Evolutionary conservation across 1,140 invertebrate genomes (phyloP), one percentile per base, ranked within the genome.

Genomic region (Calliopsis andreniformis): DNA sequence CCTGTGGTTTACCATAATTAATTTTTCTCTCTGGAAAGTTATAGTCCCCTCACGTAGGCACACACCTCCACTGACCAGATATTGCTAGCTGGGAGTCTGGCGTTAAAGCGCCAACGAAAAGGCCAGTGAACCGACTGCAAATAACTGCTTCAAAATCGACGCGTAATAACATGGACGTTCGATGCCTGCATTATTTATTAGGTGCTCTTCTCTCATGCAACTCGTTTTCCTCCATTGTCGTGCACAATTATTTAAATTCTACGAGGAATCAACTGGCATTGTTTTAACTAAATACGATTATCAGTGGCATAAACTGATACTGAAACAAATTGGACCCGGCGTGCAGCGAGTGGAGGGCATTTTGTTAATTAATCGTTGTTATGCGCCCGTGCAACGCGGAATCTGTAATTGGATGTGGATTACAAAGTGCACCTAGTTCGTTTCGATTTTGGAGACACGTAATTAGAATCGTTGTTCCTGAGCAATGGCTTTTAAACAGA

Each of bases 321-420:
- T 1, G 16, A 49, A 8, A 61, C 18, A 35, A 49, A 47, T 47
- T 14, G 16, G 30, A 28, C 6, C 7, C 12, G 20, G 0, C 30
- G 3, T 1, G 1, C 5, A 39, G 32, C 12, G 14, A 5, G 1
- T 23, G 20, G 12, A 28, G 3, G 30, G 35, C 25, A 25, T 49
- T n/a, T 71, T 59, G 30, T 62, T 49, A 39, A 71, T 71, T 61
- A 61, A 49, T 39, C 18, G 1, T 20, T 18, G 32, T 16, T 28
- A 8, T 2, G 2, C 14, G 16, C 7, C 12, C 18, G n/a, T 2
- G 49, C 12, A 8, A 18, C 3, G 0, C 12, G 14, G 28, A 5
- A 35, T 42, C 25, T 39, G 10, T 7, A 35, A 58, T 20, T 28
- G 20, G 18, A 14, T 16, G 3, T 0, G 18, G 32, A 32, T 35